A percentile compares a stretch with the other conserved stretches of the same genome.
These are phyloP conservation scores for Tromatobia lineatoria DNA, from an alignment of 2,888 invertebrate species.

Conservation along the genomic window DNA sequence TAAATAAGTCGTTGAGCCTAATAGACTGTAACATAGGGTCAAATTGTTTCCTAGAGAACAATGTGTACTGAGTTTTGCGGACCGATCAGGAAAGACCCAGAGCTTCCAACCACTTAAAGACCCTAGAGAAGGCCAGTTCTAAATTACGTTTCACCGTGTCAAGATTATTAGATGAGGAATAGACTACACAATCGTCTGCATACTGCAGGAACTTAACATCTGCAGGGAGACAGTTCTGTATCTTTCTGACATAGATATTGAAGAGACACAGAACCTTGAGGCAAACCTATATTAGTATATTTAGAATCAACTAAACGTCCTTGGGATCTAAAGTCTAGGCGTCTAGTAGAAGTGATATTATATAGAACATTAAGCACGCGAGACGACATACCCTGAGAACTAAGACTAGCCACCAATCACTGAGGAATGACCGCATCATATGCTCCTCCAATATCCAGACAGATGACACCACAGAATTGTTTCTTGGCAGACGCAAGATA, in stretches of 20 bases:
- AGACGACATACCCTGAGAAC: constrained; percentile 5
- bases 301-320: not conserved
- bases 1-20: not conserved
- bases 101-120: not conserved
- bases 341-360: not conserved
- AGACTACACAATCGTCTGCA: not conserved
- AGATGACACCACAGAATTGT: too few species aligned
- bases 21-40: too few species aligned
- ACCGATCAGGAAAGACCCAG: too few species aligned
- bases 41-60: too few species aligned
- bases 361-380: constrained; percentile 1
- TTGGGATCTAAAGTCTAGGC: not conserved
- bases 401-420: not conserved
- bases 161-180: not conserved
- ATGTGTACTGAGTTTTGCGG: too few species aligned
- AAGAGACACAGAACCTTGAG: constrained; percentile 25
- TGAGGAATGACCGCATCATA: constrained; percentile 38
- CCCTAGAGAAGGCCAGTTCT: not conserved
- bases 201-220: not conserved
- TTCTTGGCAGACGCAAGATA: too few species aligned
- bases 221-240: not conserved
- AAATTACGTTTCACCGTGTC: not conserved
- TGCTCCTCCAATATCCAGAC: too few species aligned
- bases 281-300: not conserved
- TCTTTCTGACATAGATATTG: too few species aligned